Base-by-base conservation (phyloP, 1,140 invertebrate genomes). In the Nylanderia fulva region DNA sequence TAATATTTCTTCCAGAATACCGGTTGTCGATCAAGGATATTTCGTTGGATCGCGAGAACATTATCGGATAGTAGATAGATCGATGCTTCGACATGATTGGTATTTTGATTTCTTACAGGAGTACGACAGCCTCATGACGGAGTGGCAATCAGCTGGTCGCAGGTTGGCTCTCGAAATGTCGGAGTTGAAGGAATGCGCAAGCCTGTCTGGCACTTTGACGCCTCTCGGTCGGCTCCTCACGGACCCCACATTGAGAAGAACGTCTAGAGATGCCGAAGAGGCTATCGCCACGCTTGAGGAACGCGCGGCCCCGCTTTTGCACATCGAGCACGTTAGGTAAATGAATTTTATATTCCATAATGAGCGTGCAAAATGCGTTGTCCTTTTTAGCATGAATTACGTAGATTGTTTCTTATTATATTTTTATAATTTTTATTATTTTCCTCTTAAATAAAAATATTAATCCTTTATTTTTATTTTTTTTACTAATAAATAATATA, bases 151-250 rank as follows among this genome's bases (percentile, higher is more conserved):
- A 63, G 92, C 92, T 27, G 94, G 94, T 83, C 93, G 94, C 54
- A 91, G 94, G 75, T 90, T 95, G 68, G 93, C 94, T 72, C 90
- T 94, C 77, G 94, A 94, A 90, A 95, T 95, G 94, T 94, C 94
- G 66, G 94, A 94, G 84, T 90, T 95, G 36, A 92, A 93, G 82
- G 94, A 95, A 75, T 94, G 92, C 87, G 92, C 91, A 56, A 94
- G 90, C 86, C 85, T 94, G 29, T 92, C 93, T 18, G 91, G 92
- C 84, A 93, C 93, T 21, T 91, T 94, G 86, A 94, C 94, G 86
- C 94, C 94, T 71, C 92, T 94, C 54, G 93, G 92, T 89, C 93
- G 94, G 82, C 86, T 95, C 66, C 86, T 95, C 71, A 91, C 91
- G 84, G 94, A 95, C 82, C 92, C 93, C 52, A 93, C 92, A 58